These are phyloP conservation scores for Ptilonorhynchus violaceus DNA, from an alignment of 2,113 vertebrate genomes.

Conservation along the genomic window DNA sequence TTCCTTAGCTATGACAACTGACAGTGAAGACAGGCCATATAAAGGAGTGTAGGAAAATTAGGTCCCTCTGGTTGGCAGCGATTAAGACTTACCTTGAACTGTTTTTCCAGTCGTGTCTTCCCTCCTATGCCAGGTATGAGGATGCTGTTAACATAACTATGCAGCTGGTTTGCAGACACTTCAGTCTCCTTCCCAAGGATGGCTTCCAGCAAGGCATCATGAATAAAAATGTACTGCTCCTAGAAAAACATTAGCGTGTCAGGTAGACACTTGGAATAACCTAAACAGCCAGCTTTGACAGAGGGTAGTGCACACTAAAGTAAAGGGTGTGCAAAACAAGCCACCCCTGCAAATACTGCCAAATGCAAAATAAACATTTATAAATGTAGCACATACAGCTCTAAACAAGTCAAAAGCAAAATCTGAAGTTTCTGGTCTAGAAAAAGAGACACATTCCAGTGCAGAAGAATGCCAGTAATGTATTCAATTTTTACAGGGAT, in stretches of 20 bases:
- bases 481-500: background rate
- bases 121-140: slow-evolving; percentile 85
- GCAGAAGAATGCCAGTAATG: background rate
- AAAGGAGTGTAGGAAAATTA: background rate
- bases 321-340: background rate
- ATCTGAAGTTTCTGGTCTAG: background rate
- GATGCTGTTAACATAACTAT: slow-evolving; percentile 89
- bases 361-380: background rate
- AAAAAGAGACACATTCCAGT: background rate
- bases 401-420: background rate
- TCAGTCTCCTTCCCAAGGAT: slow-evolving; percentile 91
- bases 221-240: slow-evolving; percentile 97
- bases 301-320: background rate
- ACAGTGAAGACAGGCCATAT: background rate
- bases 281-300: background rate
- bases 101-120: slow-evolving; percentile 87
- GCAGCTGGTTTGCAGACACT: slow-evolving; percentile 84
- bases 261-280: background rate
- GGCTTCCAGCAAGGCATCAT: slow-evolving; percentile 93
- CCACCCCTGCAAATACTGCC: background rate
- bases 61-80: background rate
- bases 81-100: slow-evolving; percentile 85
- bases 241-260: slow-evolving; percentile 50
- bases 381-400: background rate
- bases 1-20: background rate